Base-by-base conservation (phyloP, 2,888 invertebrate species). In the Morpho achilles region DNA sequence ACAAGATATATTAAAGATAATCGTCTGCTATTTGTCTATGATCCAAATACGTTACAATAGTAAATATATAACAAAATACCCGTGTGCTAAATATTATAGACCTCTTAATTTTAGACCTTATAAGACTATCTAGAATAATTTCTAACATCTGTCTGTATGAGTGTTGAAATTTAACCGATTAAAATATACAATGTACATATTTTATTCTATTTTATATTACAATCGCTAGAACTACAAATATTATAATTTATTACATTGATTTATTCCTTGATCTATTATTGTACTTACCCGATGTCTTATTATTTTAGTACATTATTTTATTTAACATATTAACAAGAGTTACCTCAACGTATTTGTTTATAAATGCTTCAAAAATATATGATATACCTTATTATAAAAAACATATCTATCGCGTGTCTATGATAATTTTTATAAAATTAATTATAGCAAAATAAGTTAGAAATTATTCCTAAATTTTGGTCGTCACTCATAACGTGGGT, bases 291-390 rank as follows among this genome's bases (percentile, higher is more conserved):
- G 71, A 78, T 65, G 70, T 71, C 66, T 53, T 72, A 70, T 69
- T 68, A 67, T 79, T 82, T 81, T 80, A 77, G 79, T 82, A 84
- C 72, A 79, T 79, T 77, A 80, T 79, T 80, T 77, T 77, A 77
- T 63, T 51, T 49, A 66, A 61, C 54, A 56, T 57, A 77, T 77
- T 76, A 74, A 80, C 74, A 82, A 76, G 50, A 23, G 41, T n/a
- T 77, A 62, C 74, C 66, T 74, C 74, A 71, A 72, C 77, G 82
- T 80, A 82, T 81, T 79, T 80, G 77, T 80, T 81, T 81, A 76
- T 82, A 87, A 84, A 84, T 71, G 66, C 78, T 74, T 84, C 78
- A 80, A 84, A 87, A 87, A 85, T 82, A 61, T 63, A 61, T 22
- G n/a, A 41, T 41, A 52, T 52, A 54, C 56, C 60, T 60, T 60